Evolutionary conservation across 1,140 invertebrate species (phyloP), one percentile per base, ranked within the genome.

Genomic region (Nephila pilipes): DNA sequence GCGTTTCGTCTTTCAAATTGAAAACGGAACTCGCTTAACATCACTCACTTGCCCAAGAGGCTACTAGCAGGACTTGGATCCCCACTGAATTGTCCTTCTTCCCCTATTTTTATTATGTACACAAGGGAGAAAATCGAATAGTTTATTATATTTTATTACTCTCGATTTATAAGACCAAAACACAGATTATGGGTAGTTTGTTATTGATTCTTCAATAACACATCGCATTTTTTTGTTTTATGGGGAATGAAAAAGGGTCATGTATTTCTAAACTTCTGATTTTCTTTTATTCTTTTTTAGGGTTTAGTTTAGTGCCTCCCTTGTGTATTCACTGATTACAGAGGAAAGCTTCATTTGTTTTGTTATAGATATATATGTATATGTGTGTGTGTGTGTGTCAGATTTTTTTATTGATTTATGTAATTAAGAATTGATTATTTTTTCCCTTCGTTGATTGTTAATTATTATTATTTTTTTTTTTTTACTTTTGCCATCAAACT

Each of bases 141-240:
- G 58, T 87, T 87, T 87, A 87, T 87, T 87, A 60, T 60, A 69
- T 87, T 87, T 87, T 69, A 87, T 87, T 65, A 60, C 85, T 87
- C 60, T n/a, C 69, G 58, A 87, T 60, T 60, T n/a, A 87, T 69
- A 87, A 69, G 60, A 38, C 36, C 65, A 25, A 46, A 87, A 87
- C 85, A 69, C 85, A 65, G 60, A 32, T 87, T 75, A 87, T 87
- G 32, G 58, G 32, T 38, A 60, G 36, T 22, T 54, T 69, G 60
- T 87, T 87, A 87, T 87, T 87, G 85, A 87, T 87, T 87, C 36
- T 36, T 36, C 69, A 69, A 87, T 54, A 87, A 46, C 60, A 60
- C 22, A 87, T 69, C 54, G 85, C 60, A 87, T 60, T 65, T 16
- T 16, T 8, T 20, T 22, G 32, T 65, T 69, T 85, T 10, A 57